phyloP scores from a whole-genome alignment of 2,113 vertebrate genomes.

The Macaca nemestrina region DNA sequence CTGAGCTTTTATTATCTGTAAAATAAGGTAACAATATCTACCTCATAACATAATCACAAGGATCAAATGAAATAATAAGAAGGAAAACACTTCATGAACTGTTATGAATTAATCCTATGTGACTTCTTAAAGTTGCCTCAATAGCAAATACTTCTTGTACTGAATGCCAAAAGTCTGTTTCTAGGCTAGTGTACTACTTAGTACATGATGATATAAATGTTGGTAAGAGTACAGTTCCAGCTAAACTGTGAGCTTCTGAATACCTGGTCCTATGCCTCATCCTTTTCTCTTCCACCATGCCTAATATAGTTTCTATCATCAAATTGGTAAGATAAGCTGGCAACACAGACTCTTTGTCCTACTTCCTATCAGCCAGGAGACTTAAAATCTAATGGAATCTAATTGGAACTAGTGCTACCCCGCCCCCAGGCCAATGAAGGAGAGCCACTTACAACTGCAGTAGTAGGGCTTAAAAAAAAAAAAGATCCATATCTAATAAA shows the following conservation, averaged over 20 bases:
- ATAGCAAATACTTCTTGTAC: neutral
- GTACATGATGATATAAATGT: neutral
- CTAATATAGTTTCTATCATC: neutral
- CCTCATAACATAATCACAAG: neutral
- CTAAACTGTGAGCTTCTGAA: neutral
- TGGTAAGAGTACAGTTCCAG: neutral
- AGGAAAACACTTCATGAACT: neutral
- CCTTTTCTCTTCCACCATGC: neutral
- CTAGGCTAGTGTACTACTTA: neutral
- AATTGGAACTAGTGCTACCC: neutral
- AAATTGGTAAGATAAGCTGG: neutral
- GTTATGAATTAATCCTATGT: neutral
- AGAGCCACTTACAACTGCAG: neutral
- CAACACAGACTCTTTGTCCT: neutral
- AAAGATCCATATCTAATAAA: neutral
- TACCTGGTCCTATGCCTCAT: neutral
- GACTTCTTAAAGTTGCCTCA: neutral
- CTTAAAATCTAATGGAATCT: neutral
- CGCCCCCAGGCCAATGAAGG: neutral
- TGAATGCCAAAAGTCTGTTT: neutral
- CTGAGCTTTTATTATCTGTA: neutral
- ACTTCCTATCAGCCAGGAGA: neutral
- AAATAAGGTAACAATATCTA: neutral
- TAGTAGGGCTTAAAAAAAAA: neutral
- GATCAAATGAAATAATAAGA: slow-evolving; percentile 30